Conservation (phyloP, 1,140 invertebrate species). For the Eurytemora carolleeae region DNA sequence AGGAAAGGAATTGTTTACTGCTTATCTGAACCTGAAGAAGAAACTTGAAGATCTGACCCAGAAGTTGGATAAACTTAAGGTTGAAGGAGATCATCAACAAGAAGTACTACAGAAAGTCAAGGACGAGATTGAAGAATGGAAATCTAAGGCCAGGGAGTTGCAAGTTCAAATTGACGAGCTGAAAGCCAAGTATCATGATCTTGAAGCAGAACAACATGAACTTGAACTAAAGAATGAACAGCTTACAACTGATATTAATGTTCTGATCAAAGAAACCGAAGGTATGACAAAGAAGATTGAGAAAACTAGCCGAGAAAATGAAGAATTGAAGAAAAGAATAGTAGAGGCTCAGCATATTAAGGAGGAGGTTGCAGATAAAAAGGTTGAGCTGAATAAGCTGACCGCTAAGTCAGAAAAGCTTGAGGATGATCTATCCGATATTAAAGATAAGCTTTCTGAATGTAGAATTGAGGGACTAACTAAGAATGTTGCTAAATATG, state of each 20-base stretch:
- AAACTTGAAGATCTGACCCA: constrained; percentile 4
- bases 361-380: constrained; percentile 2
- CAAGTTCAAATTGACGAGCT: constrained; percentile 6
- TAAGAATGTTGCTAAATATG: not conserved
- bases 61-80: not conserved
- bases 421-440: not conserved
- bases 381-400: not conserved
- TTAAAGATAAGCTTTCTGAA: constrained; percentile 7
- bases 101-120: not conserved
- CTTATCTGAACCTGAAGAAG: constrained; percentile 2
- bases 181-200: not conserved
- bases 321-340: constrained; percentile 4
- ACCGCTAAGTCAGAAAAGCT: constrained; percentile 1
- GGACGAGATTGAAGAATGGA: constrained; percentile 6
- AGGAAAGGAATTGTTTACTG: constrained; percentile 3
- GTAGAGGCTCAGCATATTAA: not conserved
- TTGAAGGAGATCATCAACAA: not conserved
- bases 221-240: not conserved
- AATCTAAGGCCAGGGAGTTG: not conserved
- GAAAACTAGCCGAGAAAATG: not conserved
- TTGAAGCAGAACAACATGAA: not conserved
- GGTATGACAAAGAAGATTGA: not conserved
- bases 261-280: not conserved
- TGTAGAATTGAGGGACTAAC: not conserved
- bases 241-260: not conserved